Conservation (phyloP, 2,888 invertebrate species). For the Drosophila prostipennis region DNA sequence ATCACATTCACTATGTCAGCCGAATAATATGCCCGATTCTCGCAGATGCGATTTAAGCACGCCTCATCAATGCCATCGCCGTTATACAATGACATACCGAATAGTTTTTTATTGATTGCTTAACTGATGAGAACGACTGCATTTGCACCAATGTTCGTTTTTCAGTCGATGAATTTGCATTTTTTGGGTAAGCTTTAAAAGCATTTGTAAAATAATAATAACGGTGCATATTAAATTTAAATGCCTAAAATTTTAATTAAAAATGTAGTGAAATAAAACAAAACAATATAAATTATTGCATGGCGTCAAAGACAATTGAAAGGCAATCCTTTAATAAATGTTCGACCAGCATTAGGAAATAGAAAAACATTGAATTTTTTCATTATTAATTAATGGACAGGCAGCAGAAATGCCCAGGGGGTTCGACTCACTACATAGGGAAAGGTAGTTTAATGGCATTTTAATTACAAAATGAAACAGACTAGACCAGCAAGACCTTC, state of each 20-base stretch:
- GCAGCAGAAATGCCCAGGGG: constrained; percentile 2
- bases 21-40: constrained; percentile 6
- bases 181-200: not conserved
- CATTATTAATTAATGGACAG: constrained; percentile 32
- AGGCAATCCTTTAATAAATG: constrained; percentile 51
- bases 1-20: constrained; percentile 48
- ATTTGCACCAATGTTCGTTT: constrained; percentile 37
- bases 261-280: not conserved
- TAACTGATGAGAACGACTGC: not conserved
- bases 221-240: constrained; percentile 2
- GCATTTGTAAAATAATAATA: not conserved
- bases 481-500: constrained; percentile 9
- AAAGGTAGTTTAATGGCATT: constrained; percentile 61
- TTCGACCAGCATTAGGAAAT: constrained; percentile 18
- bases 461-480: constrained; percentile 60
- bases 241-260: constrained; percentile 3
- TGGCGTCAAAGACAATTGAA: constrained; percentile 24
- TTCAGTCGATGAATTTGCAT: constrained; percentile 12
- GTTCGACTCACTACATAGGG: constrained; percentile 4
- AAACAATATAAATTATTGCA: not conserved
- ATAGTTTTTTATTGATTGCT: constrained; percentile 22
- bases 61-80: constrained; percentile 18
- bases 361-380: constrained; percentile 20
- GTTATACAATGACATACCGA: constrained; percentile 12
- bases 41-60: constrained; percentile 5